phyloP scores from a whole-genome alignment of 2,888 invertebrate genomes.

The Phalera bucephala region DNA sequence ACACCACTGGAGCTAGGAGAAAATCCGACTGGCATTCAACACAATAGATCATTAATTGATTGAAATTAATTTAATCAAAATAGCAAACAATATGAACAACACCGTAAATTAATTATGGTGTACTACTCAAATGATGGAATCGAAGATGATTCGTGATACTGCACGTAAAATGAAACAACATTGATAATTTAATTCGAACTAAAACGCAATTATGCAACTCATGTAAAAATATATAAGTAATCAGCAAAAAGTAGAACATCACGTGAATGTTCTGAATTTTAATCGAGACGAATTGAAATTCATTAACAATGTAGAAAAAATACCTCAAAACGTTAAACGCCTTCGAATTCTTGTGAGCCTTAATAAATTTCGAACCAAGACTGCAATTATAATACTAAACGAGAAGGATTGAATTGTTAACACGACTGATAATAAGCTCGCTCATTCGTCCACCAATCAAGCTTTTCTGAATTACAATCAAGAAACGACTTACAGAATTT shows the following conservation, averaged over 20 bases:
- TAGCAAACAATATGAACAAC: background rate
- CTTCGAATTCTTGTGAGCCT: too few species aligned
- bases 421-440: constrained; percentile 27
- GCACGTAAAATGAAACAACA: too few species aligned
- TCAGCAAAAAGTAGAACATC: constrained; percentile 5
- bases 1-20: background rate
- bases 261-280: background rate
- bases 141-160: too few species aligned
- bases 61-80: constrained; percentile 7
- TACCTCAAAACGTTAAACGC: background rate
- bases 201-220: too few species aligned
- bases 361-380: too few species aligned
- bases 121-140: too few species aligned
- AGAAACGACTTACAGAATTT: constrained; percentile 38
- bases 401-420: constrained; percentile 43
- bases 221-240: constrained; percentile 4
- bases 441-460: constrained; percentile 27
- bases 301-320: background rate
- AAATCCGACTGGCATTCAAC: background rate
- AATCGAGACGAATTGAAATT: constrained; percentile 2
- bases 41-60: constrained; percentile 22
- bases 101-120: background rate
- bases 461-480: constrained; percentile 37
- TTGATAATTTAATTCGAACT: too few species aligned
- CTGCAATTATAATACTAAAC: too few species aligned